Evolutionary conservation across 2,113 vertebrate genomes (phyloP).

Genomic region (Podiceps cristatus): DNA sequence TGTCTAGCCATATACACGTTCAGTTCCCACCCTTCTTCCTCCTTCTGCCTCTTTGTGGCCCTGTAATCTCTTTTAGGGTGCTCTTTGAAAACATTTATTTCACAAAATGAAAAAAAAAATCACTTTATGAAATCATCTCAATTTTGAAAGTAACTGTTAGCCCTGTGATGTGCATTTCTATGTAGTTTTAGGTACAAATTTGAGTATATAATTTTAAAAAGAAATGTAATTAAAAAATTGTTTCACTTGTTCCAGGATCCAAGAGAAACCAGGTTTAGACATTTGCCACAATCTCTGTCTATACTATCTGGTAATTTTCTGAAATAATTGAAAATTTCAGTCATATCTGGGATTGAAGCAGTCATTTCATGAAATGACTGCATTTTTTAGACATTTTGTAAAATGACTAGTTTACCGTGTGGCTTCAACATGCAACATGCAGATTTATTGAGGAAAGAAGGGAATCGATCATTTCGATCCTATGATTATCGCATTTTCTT

Average conservation of each 20-base stretch:
- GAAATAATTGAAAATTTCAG: neutral
- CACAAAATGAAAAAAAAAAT: neutral
- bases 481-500: neutral
- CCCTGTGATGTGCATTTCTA: neutral
- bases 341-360: neutral
- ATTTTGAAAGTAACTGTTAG: neutral
- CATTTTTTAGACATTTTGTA: neutral
- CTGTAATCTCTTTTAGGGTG: neutral
- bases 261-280: neutral
- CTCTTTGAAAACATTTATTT: neutral
- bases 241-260: neutral
- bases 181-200: neutral
- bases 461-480: fast-evolving
- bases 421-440: neutral
- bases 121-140: neutral
- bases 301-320: neutral
- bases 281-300: neutral
- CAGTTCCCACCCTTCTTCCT: neutral
- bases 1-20: neutral
- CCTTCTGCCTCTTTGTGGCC: neutral
- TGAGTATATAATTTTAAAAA: neutral
- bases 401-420: neutral
- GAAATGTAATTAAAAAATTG: neutral
- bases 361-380: neutral
- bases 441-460: neutral